Percentiles rank a stretch among this genome's conserved stretches.
These are phyloP conservation scores for Styela plicata DNA, from an alignment of 23 tunicate genomes.

Conservation along the genomic window DNA sequence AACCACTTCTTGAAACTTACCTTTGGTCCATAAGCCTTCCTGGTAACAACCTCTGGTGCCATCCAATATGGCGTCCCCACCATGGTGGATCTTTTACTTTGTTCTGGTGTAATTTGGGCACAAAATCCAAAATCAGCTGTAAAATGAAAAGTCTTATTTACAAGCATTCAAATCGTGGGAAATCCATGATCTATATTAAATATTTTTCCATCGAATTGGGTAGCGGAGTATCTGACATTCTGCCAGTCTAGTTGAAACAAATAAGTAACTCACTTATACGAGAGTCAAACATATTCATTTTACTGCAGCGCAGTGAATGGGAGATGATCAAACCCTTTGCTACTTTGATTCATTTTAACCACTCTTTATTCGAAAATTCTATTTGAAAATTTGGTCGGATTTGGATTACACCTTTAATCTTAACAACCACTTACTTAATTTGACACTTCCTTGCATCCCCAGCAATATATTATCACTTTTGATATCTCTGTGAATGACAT, in stretches of 20 bases:
- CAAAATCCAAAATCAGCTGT: slow-evolving; percentile 99
- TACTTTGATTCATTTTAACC: no score
- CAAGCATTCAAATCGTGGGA: no score
- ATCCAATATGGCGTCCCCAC: slow-evolving; percentile 99
- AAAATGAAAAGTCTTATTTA: no score
- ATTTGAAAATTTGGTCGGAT: no score
- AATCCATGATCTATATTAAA: no score
- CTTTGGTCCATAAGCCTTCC: slow-evolving; percentile 99
- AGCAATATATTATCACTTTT: slow-evolving; percentile 97
- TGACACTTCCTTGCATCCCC: slow-evolving; percentile 99
- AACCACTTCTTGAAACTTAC: slow-evolving; percentile 32
- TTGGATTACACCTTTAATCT: no score
- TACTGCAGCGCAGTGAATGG: no score
- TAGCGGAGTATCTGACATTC: no score
- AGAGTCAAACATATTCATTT: no score
- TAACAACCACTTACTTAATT: slow-evolving; percentile 70
- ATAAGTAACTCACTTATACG: background rate
- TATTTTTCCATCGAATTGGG: background rate
- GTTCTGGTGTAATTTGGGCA: slow-evolving; percentile 98
- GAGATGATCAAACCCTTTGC: no score
- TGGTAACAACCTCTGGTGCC: slow-evolving; percentile 99
- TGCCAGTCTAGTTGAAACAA: no score
- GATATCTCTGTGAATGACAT: slow-evolving; percentile 98
- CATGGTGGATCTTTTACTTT: slow-evolving; percentile 96
- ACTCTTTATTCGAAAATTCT: no score